These are phyloP conservation scores for Matsumyia berberina DNA, from an alignment of 2,888 invertebrate genomes.

Conservation along the genomic window DNA sequence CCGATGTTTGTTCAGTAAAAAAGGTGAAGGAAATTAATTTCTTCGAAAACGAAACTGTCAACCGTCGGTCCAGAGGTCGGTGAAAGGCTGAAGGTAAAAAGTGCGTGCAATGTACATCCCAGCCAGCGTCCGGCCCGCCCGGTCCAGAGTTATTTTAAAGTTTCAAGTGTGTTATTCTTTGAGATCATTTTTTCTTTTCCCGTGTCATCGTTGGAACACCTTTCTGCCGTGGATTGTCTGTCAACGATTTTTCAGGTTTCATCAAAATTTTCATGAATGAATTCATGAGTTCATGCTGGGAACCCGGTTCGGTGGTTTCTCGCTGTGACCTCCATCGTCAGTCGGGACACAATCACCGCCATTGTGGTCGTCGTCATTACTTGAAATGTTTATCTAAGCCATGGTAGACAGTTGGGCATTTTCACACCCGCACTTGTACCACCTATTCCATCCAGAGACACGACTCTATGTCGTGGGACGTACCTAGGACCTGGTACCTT, in stretches of 20 bases:
- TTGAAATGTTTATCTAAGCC: constrained; percentile 68
- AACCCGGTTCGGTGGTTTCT: neutral
- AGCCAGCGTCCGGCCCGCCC: neutral
- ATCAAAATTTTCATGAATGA: constrained; percentile 76
- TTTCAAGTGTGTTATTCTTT: constrained; percentile 74
- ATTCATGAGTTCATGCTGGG: constrained; percentile 58
- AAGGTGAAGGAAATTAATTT: constrained; percentile 75
- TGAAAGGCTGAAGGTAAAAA: constrained; percentile 20
- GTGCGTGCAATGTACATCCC: constrained; percentile 52
- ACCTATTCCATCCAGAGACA: constrained; percentile 10
- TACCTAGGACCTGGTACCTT: neutral
- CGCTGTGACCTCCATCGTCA: constrained; percentile 36
- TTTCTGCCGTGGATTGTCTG: constrained; percentile 30
- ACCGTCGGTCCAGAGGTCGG: constrained; percentile 27
- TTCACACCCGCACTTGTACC: constrained; percentile 61
- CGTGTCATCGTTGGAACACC: constrained; percentile 30
- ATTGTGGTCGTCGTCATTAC: constrained; percentile 28
- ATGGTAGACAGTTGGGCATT: constrained; percentile 74
- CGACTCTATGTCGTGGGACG: neutral
- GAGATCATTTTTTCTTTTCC: constrained; percentile 57
- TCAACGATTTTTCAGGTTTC: constrained; percentile 9
- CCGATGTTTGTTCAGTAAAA: constrained; percentile 71
- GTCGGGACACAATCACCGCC: constrained; percentile 7
- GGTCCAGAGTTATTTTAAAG: constrained; percentile 57
- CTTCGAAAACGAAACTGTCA: constrained; percentile 69